Evolutionary conservation across 2,797 vertebrate genomes (phyloP), one percentile per base, ranked within the genome.

Genomic region (Zalophus californianus): DNA sequence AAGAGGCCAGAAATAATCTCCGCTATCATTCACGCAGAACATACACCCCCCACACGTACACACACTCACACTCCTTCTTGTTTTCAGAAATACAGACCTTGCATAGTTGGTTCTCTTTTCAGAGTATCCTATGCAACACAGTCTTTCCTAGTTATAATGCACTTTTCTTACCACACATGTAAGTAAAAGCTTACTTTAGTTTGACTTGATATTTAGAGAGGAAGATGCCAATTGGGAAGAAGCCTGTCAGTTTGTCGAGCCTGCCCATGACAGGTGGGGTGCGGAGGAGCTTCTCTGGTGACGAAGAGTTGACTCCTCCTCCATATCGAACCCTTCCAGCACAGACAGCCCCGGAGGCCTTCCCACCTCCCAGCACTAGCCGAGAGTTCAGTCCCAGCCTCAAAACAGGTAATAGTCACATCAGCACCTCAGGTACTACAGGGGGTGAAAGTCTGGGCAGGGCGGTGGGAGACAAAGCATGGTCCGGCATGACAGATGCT

Each of bases 171-270:
- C 97, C 96, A 94, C 90, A 18, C 98, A 41, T 91, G 86, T 89
- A 89, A 98, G 97, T 92, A 35, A 98, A 98, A 98, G 98, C 99
- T 99, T 98, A 99, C 99, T 99, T 97, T 98, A 99, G 99, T 99
- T 98, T 99, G 99, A 99, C 99, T 99, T 99, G 99, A 99, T 99
- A 98, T 99, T 99, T 99, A 99, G 99, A 99, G 99, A 99, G 99
- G 99, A 99, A 99, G 99, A 99, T 99, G 98, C 99, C 99, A 96
- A 98, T 99, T 99, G 99, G 99, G 99, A 99, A 99, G 98, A 99
- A 99, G 99, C 99, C 99, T 98, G 99, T 99, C 99, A 99, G 99
- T 99, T 99, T 99, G 98, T 98, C 98, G 99, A 99, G 99, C 99
- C 99, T 99, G 99, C 99, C 98, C 98, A 98, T 99, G 98, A 99